Percentiles rank a stretch among this genome's conserved stretches.
These are phyloP conservation scores for Percina caprodes DNA, from an alignment of 2,113 vertebrate genomes.

Conservation along the genomic window DNA sequence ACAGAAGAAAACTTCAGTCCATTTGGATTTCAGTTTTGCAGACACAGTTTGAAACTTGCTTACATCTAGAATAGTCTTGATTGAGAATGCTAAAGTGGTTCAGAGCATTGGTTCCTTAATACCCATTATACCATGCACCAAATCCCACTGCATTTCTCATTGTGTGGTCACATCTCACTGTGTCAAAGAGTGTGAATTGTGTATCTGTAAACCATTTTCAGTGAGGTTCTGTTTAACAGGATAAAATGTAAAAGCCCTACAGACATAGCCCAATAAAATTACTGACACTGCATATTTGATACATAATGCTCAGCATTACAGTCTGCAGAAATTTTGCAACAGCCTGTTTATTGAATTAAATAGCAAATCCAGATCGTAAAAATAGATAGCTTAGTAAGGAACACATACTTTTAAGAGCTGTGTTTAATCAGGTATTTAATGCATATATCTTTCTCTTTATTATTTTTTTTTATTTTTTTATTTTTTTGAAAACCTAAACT, in stretches of 20 bases:
- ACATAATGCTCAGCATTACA: slow-evolving; percentile 22
- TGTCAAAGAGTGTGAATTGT: slow-evolving; percentile 38
- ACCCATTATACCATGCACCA: slow-evolving; percentile 16
- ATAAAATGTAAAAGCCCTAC: slow-evolving; percentile 31
- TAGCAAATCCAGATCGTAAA: slow-evolving; percentile 50
- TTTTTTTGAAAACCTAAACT: no score
- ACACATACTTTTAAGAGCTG: slow-evolving; percentile 17
- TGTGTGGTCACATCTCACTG: slow-evolving; percentile 34
- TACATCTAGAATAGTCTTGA: slow-evolving; percentile 47
- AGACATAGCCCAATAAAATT: slow-evolving; percentile 24
- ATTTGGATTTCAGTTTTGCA: slow-evolving; percentile 69
- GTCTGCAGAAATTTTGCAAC: slow-evolving; percentile 38
- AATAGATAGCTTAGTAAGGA: slow-evolving; percentile 23
- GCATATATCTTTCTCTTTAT: not conserved
- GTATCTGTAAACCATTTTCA: slow-evolving; percentile 42
- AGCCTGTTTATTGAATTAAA: slow-evolving; percentile 57
- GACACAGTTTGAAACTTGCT: slow-evolving; percentile 66
- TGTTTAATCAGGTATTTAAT: slow-evolving; percentile 32
- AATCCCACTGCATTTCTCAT: slow-evolving; percentile 34
- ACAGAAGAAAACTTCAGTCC: slow-evolving; percentile 83
- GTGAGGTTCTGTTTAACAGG: slow-evolving; percentile 48
- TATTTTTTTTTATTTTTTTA: no score
- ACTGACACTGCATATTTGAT: slow-evolving; percentile 40
- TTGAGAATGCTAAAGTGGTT: slow-evolving; percentile 42
- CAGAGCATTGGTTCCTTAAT: slow-evolving; percentile 43